Percentiles rank a stretch among this genome's conserved stretches.
Evolutionary conservation across 2,113 vertebrate species (phyloP).

Genomic region (Paedocypris sp.): DNA sequence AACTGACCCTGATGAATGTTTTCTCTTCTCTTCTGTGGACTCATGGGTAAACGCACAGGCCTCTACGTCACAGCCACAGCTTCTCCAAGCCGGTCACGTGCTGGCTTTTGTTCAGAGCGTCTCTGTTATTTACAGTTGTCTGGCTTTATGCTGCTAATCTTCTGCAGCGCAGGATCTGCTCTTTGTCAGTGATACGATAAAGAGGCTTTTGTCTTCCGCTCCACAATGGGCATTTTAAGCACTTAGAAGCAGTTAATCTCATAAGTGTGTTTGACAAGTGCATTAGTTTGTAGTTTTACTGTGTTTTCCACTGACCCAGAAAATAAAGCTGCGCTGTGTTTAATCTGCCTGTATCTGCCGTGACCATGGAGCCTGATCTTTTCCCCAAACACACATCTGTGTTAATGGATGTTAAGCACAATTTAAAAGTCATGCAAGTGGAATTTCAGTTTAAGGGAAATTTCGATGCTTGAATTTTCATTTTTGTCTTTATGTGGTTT

Average conservation of each 20-base stretch:
- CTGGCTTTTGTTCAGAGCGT: too few relatives aligned
- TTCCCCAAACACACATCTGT: background rate
- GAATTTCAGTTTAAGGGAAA: background rate
- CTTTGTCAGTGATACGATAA: constrained; percentile 33
- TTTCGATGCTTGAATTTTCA: too few relatives aligned
- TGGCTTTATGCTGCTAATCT: constrained; percentile 37
- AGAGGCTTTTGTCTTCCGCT: constrained; percentile 28
- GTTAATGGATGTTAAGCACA: background rate
- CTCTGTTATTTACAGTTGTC: constrained; percentile 43
- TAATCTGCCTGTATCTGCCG: constrained; percentile 27
- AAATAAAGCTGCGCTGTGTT: constrained; percentile 22
- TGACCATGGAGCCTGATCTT: background rate
- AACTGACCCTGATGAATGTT: too few relatives aligned
- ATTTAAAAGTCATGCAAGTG: background rate
- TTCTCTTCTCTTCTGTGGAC: too few relatives aligned
- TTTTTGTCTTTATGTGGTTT: too few relatives aligned
- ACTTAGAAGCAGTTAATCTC: constrained; percentile 43
- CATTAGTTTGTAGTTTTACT: constrained; percentile 21
- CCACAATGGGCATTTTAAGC: constrained; percentile 39
- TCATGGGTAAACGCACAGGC: constrained; percentile 27
- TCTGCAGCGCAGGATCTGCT: constrained; percentile 18
- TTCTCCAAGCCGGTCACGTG: too few relatives aligned
- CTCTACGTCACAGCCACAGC: constrained; percentile 22
- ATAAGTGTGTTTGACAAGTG: constrained; percentile 39
- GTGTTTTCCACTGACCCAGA: constrained; percentile 32